These are phyloP conservation scores for Baryphthengus martii DNA, from an alignment of 2,113 vertebrate species.

Conservation along the genomic window DNA sequence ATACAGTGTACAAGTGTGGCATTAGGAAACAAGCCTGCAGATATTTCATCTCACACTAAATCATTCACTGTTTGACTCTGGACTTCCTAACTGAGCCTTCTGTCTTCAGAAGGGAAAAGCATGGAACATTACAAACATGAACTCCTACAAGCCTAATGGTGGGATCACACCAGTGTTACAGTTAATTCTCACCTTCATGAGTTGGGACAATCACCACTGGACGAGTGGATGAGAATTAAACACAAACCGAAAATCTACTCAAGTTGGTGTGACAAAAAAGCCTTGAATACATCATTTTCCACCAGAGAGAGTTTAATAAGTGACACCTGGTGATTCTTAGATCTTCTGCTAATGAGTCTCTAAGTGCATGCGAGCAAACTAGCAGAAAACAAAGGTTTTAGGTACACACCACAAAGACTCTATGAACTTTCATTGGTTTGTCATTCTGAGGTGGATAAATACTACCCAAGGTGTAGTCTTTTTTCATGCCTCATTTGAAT, in stretches of 20 bases:
- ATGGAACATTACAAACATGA: background rate
- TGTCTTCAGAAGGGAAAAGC: background rate
- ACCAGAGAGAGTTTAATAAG: background rate
- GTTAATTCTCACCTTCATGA: background rate
- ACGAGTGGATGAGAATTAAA: background rate
- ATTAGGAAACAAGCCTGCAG: background rate
- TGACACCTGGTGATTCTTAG: background rate
- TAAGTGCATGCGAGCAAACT: background rate
- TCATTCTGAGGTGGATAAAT: background rate
- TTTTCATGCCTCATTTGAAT: background rate
- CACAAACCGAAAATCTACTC: background rate
- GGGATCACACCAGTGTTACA: background rate
- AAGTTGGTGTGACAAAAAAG: background rate
- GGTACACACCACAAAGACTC: background rate
- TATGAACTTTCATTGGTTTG: background rate
- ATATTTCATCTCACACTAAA: background rate
- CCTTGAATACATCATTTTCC: background rate
- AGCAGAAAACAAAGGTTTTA: background rate
- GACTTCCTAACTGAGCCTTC: background rate
- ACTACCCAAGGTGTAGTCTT: background rate
- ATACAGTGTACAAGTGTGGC: background rate
- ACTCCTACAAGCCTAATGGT: background rate
- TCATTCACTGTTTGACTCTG: background rate
- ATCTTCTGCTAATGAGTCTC: background rate
- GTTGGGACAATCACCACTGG: background rate